Evolutionary conservation across 1,140 invertebrate species (phyloP).

Genomic region (Apis florea): DNA sequence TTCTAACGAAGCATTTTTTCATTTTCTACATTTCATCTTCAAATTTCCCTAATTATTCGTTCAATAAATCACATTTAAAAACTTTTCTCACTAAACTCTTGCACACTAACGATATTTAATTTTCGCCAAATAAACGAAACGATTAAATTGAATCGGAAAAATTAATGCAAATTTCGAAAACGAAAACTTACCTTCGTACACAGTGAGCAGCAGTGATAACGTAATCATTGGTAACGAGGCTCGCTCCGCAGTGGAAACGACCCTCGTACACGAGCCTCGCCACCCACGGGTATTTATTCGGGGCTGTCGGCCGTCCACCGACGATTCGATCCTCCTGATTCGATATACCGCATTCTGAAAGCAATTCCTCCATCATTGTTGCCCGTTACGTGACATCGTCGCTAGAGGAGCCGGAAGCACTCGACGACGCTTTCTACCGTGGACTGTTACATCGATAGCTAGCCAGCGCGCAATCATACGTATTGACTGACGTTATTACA

Average conservation of each 20-base stretch:
- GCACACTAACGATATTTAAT: too few species aligned
- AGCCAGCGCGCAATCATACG: not conserved
- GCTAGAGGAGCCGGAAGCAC: not conserved
- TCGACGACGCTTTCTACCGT: not conserved
- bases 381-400: not conserved
- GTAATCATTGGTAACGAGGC: conserved; percentile 87
- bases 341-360: conserved; percentile 85
- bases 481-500: conserved; percentile 9
- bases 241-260: conserved; percentile 94
- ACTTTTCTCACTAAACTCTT: too few species aligned
- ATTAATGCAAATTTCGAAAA: too few species aligned
- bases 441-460: conserved; percentile 19
- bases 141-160: too few species aligned
- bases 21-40: too few species aligned
- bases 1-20: too few species aligned
- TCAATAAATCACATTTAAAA: too few species aligned
- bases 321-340: conserved; percentile 88
- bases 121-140: too few species aligned
- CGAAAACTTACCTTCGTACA: conserved; percentile 81
- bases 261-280: conserved; percentile 91
- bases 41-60: too few species aligned
- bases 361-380: conserved; percentile 24
- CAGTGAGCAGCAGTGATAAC: conserved; percentile 86
- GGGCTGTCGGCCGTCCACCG: conserved; percentile 88
- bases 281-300: conserved; percentile 93